phyloP scores from a whole-genome alignment of 2,888 invertebrate species.

The Cosmia pyralina region DNA sequence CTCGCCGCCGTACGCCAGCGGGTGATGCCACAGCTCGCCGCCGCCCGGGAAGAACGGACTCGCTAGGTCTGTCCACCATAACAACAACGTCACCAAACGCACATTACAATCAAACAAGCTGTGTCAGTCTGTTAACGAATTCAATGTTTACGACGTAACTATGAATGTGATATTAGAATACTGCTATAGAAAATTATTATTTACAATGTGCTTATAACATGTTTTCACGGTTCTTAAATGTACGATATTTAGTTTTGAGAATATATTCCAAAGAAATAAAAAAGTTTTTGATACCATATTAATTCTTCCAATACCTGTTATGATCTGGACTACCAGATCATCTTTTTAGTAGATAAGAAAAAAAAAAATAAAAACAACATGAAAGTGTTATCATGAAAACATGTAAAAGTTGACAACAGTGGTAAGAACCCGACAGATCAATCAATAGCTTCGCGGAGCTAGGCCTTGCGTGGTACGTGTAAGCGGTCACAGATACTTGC shows the following conservation, averaged over 20 bases:
- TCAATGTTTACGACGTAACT: slow-evolving; percentile 55
- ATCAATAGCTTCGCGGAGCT: slow-evolving; percentile 87
- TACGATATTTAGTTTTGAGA: slow-evolving; percentile 5
- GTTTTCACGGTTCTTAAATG: slow-evolving; percentile 76
- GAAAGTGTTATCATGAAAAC: slow-evolving; percentile 82
- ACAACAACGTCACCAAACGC: slow-evolving; percentile 57
- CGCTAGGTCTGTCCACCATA: slow-evolving; percentile 94
- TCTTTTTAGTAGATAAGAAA: slow-evolving; percentile 28
- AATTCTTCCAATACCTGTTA: slow-evolving; percentile 40
- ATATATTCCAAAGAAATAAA: slow-evolving; percentile 12
- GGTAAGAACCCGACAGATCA: slow-evolving; percentile 85
- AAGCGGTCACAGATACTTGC: slow-evolving; percentile 89
- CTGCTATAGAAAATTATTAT: slow-evolving; percentile 77
- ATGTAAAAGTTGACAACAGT: slow-evolving; percentile 81
- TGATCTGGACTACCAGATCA: no score
- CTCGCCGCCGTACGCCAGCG: slow-evolving; percentile 95
- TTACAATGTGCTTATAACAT: slow-evolving; percentile 83
- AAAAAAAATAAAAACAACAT: slow-evolving; percentile 45
- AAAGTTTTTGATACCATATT: slow-evolving; percentile 23
- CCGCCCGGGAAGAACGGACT: slow-evolving; percentile 97
- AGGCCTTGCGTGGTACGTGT: slow-evolving; percentile 90
- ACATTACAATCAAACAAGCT: slow-evolving; percentile 48
- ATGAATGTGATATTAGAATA: slow-evolving; percentile 71
- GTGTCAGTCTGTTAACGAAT: slow-evolving; percentile 60
- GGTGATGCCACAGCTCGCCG: slow-evolving; percentile 98